These are phyloP conservation scores for Tautogolabrus adspersus DNA, from an alignment of 2,113 vertebrate species.

Conservation along the genomic window DNA sequence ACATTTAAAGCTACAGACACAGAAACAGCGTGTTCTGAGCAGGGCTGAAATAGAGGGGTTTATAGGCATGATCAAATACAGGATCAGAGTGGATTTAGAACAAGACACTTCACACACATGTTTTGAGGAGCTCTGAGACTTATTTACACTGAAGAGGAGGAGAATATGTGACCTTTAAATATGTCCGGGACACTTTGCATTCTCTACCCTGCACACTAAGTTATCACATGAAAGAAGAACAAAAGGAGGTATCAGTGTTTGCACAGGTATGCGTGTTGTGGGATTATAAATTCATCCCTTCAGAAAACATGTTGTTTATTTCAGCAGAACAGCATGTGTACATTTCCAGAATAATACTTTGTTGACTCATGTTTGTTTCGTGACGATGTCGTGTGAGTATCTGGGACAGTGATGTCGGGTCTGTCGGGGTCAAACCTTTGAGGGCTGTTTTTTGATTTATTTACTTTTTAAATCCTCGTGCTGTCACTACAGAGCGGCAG, in stretches of 20 bases:
- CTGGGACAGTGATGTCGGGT: conserved; percentile 26
- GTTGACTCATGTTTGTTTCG: neutral
- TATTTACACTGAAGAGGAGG: no score
- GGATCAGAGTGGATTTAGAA: no score
- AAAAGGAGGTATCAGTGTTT: neutral
- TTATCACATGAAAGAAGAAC: conserved; percentile 15
- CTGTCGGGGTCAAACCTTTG: conserved; percentile 5
- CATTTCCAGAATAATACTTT: neutral
- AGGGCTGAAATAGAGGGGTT: no score
- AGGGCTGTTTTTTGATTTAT: conserved; percentile 30
- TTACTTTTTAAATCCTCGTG: conserved; percentile 19
- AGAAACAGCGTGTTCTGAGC: no score
- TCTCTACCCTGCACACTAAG: conserved; percentile 4
- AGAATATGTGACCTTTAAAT: no score
- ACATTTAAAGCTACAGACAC: no score
- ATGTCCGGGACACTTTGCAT: conserved; percentile 8
- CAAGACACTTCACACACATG: no score
- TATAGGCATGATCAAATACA: no score
- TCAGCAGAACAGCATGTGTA: neutral
- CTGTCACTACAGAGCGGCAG: neutral
- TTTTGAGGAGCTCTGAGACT: no score
- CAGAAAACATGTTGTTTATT: no score
- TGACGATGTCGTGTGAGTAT: neutral
- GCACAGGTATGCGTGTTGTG: neutral
- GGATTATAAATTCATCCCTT: no score